These are phyloP conservation scores for Ahaetulla prasina DNA, from an alignment of 2,113 vertebrate species.

Conservation along the genomic window DNA sequence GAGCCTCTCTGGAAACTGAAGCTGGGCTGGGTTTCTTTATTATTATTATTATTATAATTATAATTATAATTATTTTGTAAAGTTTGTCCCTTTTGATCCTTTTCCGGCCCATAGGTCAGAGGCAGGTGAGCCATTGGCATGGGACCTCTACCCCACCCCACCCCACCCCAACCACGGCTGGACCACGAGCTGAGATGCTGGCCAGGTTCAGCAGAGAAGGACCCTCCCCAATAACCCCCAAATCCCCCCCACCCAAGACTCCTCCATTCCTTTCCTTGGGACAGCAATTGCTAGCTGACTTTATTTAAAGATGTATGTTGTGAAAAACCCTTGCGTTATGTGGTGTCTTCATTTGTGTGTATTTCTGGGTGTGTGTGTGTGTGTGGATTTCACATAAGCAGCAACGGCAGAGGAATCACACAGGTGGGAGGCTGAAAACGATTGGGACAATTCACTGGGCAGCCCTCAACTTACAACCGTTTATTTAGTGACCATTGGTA, in stretches of 20 bases:
- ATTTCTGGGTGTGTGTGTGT: too few species aligned
- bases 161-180: conserved; percentile 37
- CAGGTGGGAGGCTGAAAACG: background rate
- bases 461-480: too few species aligned
- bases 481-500: too few species aligned
- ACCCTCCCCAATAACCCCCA: background rate
- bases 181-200: background rate
- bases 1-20: conserved; percentile 55
- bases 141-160: rapidly evolving
- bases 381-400: too few species aligned
- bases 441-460: too few species aligned
- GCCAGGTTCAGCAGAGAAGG: background rate
- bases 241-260: background rate
- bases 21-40: conserved; percentile 19
- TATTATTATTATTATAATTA: background rate
- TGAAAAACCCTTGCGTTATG: conserved; percentile 29
- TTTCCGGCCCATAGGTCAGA: background rate
- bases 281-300: conserved; percentile 49
- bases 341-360: background rate
- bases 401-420: background rate
- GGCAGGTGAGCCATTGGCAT: background rate
- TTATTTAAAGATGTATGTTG: conserved; percentile 30
- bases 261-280: conserved; percentile 15
- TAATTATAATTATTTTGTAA: conserved; percentile 48
- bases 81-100: conserved; percentile 48